These are phyloP conservation scores for Phyllotreta cruciferae DNA, from an alignment of 2,888 invertebrate species.

Conservation along the genomic window DNA sequence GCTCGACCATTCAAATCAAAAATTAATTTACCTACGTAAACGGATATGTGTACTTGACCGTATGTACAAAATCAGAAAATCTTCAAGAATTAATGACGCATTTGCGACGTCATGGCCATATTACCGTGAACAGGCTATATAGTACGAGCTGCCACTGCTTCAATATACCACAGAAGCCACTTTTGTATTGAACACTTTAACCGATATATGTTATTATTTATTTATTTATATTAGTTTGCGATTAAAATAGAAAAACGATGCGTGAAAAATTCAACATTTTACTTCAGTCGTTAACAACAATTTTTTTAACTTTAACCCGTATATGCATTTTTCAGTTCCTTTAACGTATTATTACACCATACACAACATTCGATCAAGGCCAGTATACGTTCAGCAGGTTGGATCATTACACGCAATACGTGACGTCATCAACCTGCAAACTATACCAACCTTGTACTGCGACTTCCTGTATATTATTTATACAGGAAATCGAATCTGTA, in stretches of 20 bases:
- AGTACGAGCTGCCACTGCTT: constrained; percentile 26
- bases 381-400: too few species aligned
- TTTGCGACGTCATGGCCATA: not conserved
- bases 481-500: too few species aligned
- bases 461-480: too few species aligned
- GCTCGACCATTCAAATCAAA: constrained; percentile 5
- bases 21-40: too few species aligned
- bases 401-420: too few species aligned
- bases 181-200: constrained; percentile 49
- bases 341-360: not conserved
- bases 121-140: not conserved
- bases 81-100: too few species aligned
- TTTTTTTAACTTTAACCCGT: constrained; percentile 34
- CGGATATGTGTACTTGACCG: too few species aligned
- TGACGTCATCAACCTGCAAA: too few species aligned
- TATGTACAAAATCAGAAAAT: too few species aligned
- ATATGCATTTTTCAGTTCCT: constrained; percentile 29
- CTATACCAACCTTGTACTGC: too few species aligned
- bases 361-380: constrained; percentile 8
- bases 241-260: constrained; percentile 35
- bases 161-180: constrained; percentile 46
- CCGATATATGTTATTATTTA: constrained; percentile 13
- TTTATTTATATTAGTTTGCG: constrained; percentile 13
- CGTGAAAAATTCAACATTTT: constrained; percentile 29
- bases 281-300: constrained; percentile 39